Conservation (phyloP, 2,888 invertebrate genomes). For the Tenthredo mesomela region DNA sequence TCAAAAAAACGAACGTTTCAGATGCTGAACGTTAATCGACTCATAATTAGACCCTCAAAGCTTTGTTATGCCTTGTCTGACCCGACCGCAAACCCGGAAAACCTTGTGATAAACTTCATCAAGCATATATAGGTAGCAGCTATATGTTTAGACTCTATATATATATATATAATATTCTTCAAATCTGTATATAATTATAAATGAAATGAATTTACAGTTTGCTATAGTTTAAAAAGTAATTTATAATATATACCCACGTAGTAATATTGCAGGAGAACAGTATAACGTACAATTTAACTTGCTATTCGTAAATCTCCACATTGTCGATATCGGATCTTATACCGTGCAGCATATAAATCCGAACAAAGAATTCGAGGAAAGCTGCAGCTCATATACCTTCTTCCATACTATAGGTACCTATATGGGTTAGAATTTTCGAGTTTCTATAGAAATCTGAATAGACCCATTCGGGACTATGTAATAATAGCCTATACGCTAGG, state of each 20-base stretch:
- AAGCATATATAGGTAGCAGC: too few species aligned
- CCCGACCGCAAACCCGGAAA: too few species aligned
- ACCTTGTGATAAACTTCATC: too few species aligned
- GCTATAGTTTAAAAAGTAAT: not conserved
- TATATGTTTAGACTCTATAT: too few species aligned
- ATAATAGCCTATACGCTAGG: constrained; percentile 4
- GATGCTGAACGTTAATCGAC: too few species aligned
- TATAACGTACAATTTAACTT: not conserved
- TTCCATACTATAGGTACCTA: not conserved
- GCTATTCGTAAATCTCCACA: not conserved
- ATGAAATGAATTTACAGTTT: not conserved
- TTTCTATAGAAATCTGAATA: constrained; percentile 35
- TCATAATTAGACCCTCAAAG: too few species aligned
- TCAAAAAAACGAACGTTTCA: not conserved
- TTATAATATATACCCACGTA: not conserved
- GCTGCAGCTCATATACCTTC: not conserved
- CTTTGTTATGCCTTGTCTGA: too few species aligned
- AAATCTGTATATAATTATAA: not conserved
- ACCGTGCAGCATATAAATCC: not conserved
- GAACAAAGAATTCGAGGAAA: not conserved
- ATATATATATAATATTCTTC: too few species aligned
- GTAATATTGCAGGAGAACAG: not conserved
- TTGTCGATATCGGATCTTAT: not conserved
- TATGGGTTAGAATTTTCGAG: not conserved
- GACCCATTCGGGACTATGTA: not conserved